phyloP scores from a whole-genome alignment of 2,797 vertebrate genomes.

The Catharus ustulatus region DNA sequence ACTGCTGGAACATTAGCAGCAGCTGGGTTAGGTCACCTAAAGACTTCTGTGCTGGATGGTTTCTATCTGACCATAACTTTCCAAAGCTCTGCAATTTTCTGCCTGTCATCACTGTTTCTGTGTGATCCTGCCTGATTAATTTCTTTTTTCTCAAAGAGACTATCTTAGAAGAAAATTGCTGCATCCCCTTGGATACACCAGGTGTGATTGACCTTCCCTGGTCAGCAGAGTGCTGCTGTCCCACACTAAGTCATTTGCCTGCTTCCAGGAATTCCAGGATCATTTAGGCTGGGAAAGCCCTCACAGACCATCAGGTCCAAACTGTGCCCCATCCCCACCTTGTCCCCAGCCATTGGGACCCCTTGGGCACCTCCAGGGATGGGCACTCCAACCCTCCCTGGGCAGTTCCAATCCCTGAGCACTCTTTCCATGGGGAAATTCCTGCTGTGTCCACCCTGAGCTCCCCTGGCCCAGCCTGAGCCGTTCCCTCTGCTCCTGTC shows the following conservation, averaged over 20 bases:
- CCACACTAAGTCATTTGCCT: background rate
- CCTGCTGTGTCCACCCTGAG: background rate
- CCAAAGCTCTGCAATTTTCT: constrained; percentile 53
- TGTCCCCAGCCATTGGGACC: no score
- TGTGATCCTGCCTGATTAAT: background rate
- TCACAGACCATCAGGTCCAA: fast-evolving
- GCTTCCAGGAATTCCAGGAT: background rate
- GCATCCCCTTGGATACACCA: background rate
- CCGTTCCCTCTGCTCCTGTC: background rate
- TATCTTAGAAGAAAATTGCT: background rate
- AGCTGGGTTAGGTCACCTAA: constrained; percentile 13
- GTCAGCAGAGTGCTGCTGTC: background rate
- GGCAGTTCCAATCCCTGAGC: background rate
- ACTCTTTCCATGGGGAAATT: background rate
- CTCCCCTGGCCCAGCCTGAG: background rate
- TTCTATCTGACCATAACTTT: constrained; percentile 7
- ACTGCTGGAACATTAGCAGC: background rate
- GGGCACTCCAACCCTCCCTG: background rate
- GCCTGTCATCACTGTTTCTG: constrained; percentile 10
- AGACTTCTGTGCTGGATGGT: background rate
- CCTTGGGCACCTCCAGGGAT: background rate
- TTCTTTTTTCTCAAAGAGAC: background rate
- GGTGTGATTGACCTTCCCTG: background rate
- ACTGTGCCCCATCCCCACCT: background rate
- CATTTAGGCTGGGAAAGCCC: background rate